A percentile compares a stretch with the other conserved stretches of the same genome.
phyloP scores from a whole-genome alignment of 2,888 invertebrate genomes.

The Electrophaes corylata region DNA sequence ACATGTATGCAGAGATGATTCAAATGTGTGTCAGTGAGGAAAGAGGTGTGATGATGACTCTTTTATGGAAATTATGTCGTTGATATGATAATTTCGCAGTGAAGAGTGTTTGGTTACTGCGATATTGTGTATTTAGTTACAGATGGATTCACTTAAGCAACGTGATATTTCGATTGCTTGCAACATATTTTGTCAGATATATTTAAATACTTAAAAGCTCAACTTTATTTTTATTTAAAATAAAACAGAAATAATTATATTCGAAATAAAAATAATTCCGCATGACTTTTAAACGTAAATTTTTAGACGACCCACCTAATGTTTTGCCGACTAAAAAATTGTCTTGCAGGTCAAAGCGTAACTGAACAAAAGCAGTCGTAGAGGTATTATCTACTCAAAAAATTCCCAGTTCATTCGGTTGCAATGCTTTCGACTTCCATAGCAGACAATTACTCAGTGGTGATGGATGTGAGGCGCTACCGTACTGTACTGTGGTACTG shows the following conservation, averaged over 20 bases:
- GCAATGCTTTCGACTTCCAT: constrained; percentile 25
- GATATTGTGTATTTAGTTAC: constrained; percentile 23
- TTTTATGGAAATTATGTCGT: constrained; percentile 24
- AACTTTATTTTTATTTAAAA: too few relatives aligned
- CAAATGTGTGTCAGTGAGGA: constrained; percentile 32
- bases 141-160: constrained; percentile 17
- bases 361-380: background rate
- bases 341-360: too few relatives aligned
- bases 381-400: constrained; percentile 27
- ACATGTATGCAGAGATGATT: constrained; percentile 26
- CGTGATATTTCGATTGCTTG: constrained; percentile 1
- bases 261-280: too few relatives aligned
- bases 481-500: constrained; percentile 20
- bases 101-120: constrained; percentile 24
- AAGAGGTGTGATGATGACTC: constrained; percentile 33
- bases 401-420: constrained; percentile 2
- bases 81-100: constrained; percentile 26
- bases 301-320: too few relatives aligned
- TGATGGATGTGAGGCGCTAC: constrained; percentile 65
- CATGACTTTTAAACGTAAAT: too few relatives aligned
- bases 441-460: constrained; percentile 61
- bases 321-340: too few relatives aligned
- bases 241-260: too few relatives aligned
- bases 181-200: background rate
- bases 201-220: too few relatives aligned